phyloP scores from a whole-genome alignment of 1,140 invertebrate genomes.

The Sycobia sp. region DNA sequence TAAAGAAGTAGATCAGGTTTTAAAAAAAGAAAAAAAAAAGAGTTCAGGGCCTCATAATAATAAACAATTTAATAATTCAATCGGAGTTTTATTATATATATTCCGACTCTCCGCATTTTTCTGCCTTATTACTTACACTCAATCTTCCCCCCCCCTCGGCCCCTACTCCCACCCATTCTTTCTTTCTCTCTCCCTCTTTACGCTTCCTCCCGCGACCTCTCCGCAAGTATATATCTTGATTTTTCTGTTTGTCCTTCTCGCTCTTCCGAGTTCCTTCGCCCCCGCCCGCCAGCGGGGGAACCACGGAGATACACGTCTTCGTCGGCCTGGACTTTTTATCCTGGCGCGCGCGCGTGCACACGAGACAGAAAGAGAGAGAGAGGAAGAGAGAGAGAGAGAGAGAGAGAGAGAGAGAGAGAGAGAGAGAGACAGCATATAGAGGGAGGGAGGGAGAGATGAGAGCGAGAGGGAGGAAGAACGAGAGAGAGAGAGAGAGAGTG shows the following conservation, averaged over 20 bases:
- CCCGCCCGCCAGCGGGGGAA: constrained; percentile 30
- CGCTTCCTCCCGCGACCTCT: not conserved
- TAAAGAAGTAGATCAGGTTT: too few relatives aligned
- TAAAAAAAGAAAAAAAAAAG: too few relatives aligned
- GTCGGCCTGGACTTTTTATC: constrained; percentile 26
- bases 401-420: constrained; percentile 11
- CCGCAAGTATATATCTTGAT: constrained; percentile 23
- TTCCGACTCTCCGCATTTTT: too few relatives aligned
- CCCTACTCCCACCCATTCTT: not conserved
- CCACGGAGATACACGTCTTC: constrained; percentile 24
- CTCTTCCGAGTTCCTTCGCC: constrained; percentile 28
- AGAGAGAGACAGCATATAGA: not conserved
- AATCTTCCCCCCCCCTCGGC: too few relatives aligned
- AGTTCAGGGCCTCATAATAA: too few relatives aligned
- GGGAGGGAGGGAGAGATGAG: constrained; percentile 1
- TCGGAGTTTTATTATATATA: too few relatives aligned
- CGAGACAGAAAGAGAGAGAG: too few relatives aligned
- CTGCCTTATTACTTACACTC: too few relatives aligned
- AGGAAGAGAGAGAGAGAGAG: not conserved
- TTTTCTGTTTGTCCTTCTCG: constrained; percentile 27
- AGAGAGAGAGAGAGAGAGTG: not conserved
- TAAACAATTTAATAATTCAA: too few relatives aligned
- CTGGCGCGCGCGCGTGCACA: not conserved
- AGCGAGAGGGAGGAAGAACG: not conserved
- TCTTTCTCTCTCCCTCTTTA: not conserved